Conservation (phyloP, 2,888 invertebrate genomes). For the Mermis nigrescens region DNA sequence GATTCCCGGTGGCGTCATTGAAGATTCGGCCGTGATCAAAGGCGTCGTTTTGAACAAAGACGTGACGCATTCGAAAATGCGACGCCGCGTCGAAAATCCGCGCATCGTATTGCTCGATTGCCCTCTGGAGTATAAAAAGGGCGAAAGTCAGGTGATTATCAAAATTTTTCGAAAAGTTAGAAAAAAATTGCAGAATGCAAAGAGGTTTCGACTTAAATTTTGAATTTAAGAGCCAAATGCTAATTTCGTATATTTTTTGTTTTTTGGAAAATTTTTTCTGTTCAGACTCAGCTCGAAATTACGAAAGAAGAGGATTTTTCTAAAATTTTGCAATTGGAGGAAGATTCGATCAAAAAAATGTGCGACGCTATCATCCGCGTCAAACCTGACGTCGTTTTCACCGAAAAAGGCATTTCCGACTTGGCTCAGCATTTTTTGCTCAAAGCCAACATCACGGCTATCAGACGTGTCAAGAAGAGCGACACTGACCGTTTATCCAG, state of each 20-base stretch:
- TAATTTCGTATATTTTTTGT: constrained; percentile 2
- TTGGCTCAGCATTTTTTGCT: constrained; percentile 40
- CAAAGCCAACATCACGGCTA: constrained; percentile 43
- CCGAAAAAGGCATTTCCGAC: constrained; percentile 84
- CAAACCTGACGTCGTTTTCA: constrained; percentile 87
- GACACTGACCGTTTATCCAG: constrained; percentile 91
- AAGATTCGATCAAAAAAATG: constrained; percentile 65
- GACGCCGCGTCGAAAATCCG: constrained; percentile 76
- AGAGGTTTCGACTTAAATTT: neutral
- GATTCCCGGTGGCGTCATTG: constrained; percentile 83
- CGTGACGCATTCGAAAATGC: constrained; percentile 93
- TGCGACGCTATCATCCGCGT: constrained; percentile 78
- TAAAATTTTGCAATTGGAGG: constrained; percentile 56
- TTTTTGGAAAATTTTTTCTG: constrained; percentile 25
- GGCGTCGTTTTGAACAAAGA: constrained; percentile 98
- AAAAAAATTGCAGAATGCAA: neutral
- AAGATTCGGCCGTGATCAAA: constrained; percentile 71
- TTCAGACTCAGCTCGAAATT: neutral
- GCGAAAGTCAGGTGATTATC: constrained; percentile 53
- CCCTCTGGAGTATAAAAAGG: constrained; percentile 92
- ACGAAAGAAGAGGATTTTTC: constrained; percentile 52
- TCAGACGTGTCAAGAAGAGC: constrained; percentile 64
- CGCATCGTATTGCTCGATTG: constrained; percentile 84
- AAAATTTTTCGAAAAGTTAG: neutral
- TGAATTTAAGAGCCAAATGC: neutral